Conservation (phyloP, 2,888 invertebrate species). For the Lycocerus yunnanus region DNA sequence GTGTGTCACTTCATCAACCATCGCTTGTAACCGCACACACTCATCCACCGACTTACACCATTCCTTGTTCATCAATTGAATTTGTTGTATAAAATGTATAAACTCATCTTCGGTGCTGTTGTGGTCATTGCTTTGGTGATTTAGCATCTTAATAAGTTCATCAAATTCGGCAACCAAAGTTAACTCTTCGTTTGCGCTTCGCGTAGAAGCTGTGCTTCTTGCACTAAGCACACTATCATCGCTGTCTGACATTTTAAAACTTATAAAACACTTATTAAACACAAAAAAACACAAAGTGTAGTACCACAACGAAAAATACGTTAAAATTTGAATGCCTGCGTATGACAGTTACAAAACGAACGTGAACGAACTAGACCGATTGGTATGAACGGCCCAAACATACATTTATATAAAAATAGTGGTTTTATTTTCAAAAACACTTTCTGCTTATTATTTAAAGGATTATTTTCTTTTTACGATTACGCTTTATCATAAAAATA, state of each 20-base stretch:
- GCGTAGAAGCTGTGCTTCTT: not conserved
- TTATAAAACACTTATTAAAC: not conserved
- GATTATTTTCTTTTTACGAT: not conserved
- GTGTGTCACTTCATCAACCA: conserved; percentile 71
- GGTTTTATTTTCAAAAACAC: not conserved
- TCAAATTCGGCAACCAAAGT: conserved; percentile 73
- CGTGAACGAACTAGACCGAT: not conserved
- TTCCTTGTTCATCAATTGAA: conserved; percentile 71
- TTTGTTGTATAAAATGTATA: conserved; percentile 71
- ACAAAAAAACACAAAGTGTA: not conserved
- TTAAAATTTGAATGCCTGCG: not conserved
- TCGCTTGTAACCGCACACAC: conserved; percentile 70
- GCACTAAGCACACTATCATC: conserved; percentile 19
- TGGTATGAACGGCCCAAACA: rapidly evolving
- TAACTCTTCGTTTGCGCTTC: conserved; percentile 45
- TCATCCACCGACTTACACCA: conserved; percentile 74
- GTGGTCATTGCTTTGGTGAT: conserved; percentile 64
- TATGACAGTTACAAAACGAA: not conserved
- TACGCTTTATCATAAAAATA: no score
- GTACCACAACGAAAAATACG: not conserved
- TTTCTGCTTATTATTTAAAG: not conserved
- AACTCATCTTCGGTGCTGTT: conserved; percentile 76
- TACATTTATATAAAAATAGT: not conserved
- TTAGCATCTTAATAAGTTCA: conserved; percentile 71
- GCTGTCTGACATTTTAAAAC: conserved; percentile 17